These are phyloP conservation scores for Oreochromis tanganicae DNA, from an alignment of 2,113 vertebrate genomes.

Conservation along the genomic window DNA sequence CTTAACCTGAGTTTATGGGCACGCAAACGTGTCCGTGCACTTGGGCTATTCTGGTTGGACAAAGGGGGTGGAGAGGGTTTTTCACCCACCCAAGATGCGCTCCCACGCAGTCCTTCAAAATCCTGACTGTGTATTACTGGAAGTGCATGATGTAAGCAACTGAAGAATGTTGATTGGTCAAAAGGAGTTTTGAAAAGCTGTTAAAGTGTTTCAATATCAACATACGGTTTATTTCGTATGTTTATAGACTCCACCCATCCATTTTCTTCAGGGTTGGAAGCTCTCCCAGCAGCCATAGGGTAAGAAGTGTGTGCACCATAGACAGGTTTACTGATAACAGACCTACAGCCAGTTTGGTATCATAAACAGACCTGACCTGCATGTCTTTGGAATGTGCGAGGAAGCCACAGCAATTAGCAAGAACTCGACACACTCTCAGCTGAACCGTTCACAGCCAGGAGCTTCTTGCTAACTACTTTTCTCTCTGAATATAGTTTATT, in stretches of 20 bases:
- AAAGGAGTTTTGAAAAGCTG: neutral
- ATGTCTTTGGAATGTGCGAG: too few relatives aligned
- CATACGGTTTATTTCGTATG: neutral
- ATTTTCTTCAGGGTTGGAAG: neutral
- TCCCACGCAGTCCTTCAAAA: too few relatives aligned
- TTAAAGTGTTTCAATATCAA: neutral
- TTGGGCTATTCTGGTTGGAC: too few relatives aligned
- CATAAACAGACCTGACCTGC: neutral
- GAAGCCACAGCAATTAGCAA: too few relatives aligned
- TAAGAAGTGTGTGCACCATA: neutral
- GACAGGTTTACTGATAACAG: neutral
- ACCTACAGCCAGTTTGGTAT: neutral
- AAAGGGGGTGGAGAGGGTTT: too few relatives aligned
- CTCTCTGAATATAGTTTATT: neutral
- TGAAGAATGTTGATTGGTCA: neutral
- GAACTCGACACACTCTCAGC: too few relatives aligned
- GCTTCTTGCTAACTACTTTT: neutral
- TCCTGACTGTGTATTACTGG: too few relatives aligned
- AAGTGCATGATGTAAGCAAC: too few relatives aligned
- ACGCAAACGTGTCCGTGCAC: too few relatives aligned
- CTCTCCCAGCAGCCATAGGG: neutral
- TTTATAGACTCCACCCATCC: neutral
- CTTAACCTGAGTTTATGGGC: too few relatives aligned
- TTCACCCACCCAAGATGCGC: too few relatives aligned
- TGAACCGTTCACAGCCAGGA: too few relatives aligned